phyloP scores from a whole-genome alignment of 2,888 invertebrate species.

The Sinhomidia bicolor region DNA sequence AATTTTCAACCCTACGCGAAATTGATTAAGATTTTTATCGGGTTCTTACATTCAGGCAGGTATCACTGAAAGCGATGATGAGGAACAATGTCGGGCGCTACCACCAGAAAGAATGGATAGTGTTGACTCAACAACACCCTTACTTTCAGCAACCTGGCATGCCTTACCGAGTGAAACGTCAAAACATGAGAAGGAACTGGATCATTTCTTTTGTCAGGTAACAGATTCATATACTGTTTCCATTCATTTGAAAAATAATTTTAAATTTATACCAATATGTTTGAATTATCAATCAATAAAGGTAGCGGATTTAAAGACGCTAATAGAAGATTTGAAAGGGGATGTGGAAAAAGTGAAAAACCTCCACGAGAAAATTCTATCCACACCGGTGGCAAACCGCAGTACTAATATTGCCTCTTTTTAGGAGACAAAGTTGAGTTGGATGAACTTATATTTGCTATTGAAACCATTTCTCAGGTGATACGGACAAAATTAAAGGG shows the following conservation, averaged over 20 bases:
- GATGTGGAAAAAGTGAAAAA: constrained; percentile 82
- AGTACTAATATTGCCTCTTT: constrained; percentile 82
- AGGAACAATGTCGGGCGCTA: neutral
- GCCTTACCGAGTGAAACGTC: constrained; percentile 77
- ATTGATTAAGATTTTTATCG: neutral
- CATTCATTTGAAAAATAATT: neutral
- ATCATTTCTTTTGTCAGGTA: constrained; percentile 77
- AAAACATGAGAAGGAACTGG: constrained; percentile 71
- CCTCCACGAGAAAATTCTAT: constrained; percentile 84
- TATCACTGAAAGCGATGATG: constrained; percentile 61
- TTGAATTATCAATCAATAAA: constrained; percentile 76
- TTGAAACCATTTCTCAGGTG: constrained; percentile 84
- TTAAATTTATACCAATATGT: neutral
- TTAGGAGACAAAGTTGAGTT: constrained; percentile 84
- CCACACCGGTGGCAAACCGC: constrained; percentile 83
- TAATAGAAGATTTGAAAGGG: constrained; percentile 81
- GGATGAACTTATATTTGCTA: constrained; percentile 84
- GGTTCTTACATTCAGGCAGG: no score
- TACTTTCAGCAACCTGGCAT: constrained; percentile 63
- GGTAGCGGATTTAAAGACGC: constrained; percentile 82
- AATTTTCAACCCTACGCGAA: neutral
- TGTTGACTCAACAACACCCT: neutral
- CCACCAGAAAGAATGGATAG: neutral
- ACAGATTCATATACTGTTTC: neutral
- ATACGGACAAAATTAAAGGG: constrained; percentile 84